phyloP scores from a whole-genome alignment of 92 coral and sea anemone genomes.

The Pocillopora grandis region DNA sequence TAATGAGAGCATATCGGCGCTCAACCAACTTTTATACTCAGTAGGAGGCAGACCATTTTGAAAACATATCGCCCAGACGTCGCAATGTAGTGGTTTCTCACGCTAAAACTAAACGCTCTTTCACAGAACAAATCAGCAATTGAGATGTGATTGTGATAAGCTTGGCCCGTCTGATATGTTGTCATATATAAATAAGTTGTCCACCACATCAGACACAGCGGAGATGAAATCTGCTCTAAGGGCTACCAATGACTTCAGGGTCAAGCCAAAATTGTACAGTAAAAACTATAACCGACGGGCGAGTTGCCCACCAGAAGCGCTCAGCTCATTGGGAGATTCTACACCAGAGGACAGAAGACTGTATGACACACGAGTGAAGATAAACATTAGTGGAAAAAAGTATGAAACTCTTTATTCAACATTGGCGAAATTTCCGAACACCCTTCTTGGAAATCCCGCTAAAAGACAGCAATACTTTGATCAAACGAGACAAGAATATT shows the following conservation, averaged over 20 bases:
- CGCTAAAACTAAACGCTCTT: background rate
- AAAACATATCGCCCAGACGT: constrained; percentile 1
- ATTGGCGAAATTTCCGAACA: constrained; percentile 79
- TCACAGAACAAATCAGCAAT: background rate
- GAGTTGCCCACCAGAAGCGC: constrained; percentile 29
- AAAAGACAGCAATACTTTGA: constrained; percentile 77
- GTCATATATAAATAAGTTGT: constrained; percentile 3
- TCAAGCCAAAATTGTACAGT: constrained; percentile 20
- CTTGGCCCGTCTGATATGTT: constrained; percentile 14
- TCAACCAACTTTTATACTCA: background rate
- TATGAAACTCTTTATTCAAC: constrained; percentile 89
- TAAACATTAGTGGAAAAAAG: constrained; percentile 83
- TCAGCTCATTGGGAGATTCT: background rate
- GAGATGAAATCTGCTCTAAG: constrained; percentile 67
- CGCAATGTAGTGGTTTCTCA: background rate
- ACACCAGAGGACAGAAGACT: background rate
- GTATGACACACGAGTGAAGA: constrained; percentile 41
- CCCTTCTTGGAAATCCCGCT: constrained; percentile 76
- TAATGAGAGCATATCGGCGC: background rate
- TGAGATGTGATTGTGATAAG: background rate
- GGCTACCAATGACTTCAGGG: constrained; percentile 35
- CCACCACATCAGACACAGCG: background rate
- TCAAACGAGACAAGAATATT: constrained; percentile 68
- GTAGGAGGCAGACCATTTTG: constrained; percentile 6
- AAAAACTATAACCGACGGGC: constrained; percentile 37